Percentiles rank a stretch among this genome's conserved stretches.
Conservation (phyloP, 2,797 vertebrate species). For the Hydrophis major region DNA sequence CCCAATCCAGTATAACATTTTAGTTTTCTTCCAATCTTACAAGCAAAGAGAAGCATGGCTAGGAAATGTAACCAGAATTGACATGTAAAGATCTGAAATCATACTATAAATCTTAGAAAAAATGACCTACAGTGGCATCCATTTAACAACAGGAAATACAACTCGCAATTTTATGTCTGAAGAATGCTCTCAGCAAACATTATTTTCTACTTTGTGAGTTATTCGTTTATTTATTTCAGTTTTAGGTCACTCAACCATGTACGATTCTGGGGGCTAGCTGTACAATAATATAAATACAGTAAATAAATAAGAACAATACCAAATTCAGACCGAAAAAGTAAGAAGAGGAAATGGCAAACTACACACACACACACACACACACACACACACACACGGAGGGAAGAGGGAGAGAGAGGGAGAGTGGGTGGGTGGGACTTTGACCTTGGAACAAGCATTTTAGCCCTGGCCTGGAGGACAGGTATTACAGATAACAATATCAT, state of each 20-base stretch:
- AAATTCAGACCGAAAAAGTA: neutral
- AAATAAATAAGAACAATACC: neutral
- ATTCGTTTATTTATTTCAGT: neutral
- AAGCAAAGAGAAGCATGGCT: neutral
- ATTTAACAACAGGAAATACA: neutral
- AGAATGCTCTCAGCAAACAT: conserved; percentile 24
- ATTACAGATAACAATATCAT: conserved; percentile 4
- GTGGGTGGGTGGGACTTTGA: neutral
- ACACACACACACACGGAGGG: too few species aligned
- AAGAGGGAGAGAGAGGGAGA: too few species aligned
- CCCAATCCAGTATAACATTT: neutral
- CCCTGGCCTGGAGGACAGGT: neutral
- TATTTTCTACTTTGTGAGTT: neutral
- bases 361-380: neutral
- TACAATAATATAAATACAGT: neutral
- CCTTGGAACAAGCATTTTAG: neutral
- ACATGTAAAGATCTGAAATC: neutral
- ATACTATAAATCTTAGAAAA: neutral
- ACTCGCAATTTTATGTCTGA: neutral
- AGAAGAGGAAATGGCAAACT: neutral
- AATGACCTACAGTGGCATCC: neutral
- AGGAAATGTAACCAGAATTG: neutral
- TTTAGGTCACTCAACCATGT: neutral
- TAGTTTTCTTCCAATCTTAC: neutral
- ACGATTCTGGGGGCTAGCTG: neutral